A percentile compares a stretch with the other conserved stretches of the same genome.
Conservation (phyloP, 2,797 vertebrate genomes). For the Prunella strophiata region DNA sequence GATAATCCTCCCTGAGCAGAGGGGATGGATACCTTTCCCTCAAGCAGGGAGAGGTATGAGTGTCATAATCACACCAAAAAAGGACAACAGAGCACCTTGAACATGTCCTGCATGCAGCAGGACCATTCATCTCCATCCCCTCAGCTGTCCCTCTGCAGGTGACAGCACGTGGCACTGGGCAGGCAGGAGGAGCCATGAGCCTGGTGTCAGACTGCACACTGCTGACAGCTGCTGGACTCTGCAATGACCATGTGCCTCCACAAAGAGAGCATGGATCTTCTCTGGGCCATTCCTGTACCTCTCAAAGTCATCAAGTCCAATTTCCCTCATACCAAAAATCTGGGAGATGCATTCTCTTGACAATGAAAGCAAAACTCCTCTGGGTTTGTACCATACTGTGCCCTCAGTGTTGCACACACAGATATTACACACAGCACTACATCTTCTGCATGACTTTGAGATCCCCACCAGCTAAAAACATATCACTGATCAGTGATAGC, state of each 20-base stretch:
- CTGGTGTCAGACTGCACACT: fast-evolving
- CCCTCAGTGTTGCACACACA: background rate
- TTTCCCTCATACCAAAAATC: background rate
- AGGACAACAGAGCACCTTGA: background rate
- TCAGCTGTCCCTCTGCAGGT: background rate
- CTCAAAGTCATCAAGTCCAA: background rate
- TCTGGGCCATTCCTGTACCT: background rate
- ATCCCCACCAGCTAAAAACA: background rate
- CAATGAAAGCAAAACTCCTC: background rate
- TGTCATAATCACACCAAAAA: background rate
- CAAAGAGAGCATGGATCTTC: background rate
- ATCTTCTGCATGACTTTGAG: background rate
- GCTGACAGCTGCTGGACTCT: background rate
- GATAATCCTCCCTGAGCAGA: background rate
- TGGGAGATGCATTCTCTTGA: no score
- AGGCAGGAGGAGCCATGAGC: background rate
- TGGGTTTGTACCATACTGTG: background rate
- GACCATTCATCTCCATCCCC: background rate
- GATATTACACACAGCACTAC: no score
- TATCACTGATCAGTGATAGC: background rate
- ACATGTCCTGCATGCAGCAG: fast-evolving
- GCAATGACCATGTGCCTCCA: fast-evolving
- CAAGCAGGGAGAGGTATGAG: background rate
- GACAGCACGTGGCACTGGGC: fast-evolving
- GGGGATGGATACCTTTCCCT: background rate